Base-by-base conservation (phyloP, 2,113 vertebrate species). In the Centropristis striata region DNA sequence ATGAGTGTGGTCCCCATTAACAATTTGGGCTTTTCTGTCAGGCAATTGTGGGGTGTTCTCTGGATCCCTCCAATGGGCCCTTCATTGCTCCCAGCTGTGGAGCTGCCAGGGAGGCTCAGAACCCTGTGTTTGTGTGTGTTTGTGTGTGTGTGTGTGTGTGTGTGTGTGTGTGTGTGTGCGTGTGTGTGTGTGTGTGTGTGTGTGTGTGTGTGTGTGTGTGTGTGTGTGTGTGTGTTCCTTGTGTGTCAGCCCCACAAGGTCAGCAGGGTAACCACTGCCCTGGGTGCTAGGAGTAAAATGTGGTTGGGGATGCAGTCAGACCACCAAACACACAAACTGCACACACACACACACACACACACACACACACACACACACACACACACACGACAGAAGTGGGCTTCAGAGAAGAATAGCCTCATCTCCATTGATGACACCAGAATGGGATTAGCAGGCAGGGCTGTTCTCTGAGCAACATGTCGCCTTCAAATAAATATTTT, bases 41-140 rank as follows among this genome's bases (percentile, higher is more conserved):
- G 90, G 92, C 93, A 94, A 90, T 93, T 92, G 90, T 86, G 92
- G 93, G 88, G 93, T 93, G 88, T 94, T 94, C 81, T 91, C 86
- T 92, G 87, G 87, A 94, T 92, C 92, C 88, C 85, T 92, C 85
- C 86, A 89, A 89, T 89, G 90, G 92, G 82, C 78, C 83, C 85
- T 92, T 94, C 92, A 94, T 93, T 94, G 90, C 90, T 95, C 92
- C 92, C 92, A 95, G 93, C 93, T 95, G 93, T 93, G 91, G 92
- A 88, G 75, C 86, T 90, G 87, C 86, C 88, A 89, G 75, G 58
- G 85, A 90, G 81, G 71, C 82, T 84, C 63, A 70, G 72, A 77
- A 64, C 47, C 41, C 21, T 63, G 75, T 80, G 61, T 84, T 76
- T 81, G 67, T 67, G 49, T 69, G 39, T 73, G 67, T 78, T 59